These are phyloP conservation scores for Drosophila melanosoma DNA, from an alignment of 2,888 invertebrate species.

Conservation along the genomic window DNA sequence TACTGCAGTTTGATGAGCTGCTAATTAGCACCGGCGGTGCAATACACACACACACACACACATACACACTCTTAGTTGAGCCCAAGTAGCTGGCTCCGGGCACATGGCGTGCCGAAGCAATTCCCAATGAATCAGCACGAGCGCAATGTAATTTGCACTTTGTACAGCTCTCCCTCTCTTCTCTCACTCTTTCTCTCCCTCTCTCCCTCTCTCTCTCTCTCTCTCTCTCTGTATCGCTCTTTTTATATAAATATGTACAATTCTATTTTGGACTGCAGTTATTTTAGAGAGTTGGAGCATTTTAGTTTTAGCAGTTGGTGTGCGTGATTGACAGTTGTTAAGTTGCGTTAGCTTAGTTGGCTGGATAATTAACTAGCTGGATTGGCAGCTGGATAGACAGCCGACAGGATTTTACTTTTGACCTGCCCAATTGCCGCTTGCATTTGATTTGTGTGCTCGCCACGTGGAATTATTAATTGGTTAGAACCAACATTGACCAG, in stretches of 20 bases:
- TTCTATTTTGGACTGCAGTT: conserved; percentile 23
- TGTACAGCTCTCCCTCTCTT: conserved; percentile 37
- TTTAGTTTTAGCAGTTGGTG: conserved; percentile 38
- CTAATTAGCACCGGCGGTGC: conserved; percentile 67
- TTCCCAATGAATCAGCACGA: conserved; percentile 77
- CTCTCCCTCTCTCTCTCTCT: not conserved
- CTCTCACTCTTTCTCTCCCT: not conserved
- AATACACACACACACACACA: conserved; percentile 2
- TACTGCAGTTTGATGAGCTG: conserved; percentile 75
- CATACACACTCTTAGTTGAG: not conserved
- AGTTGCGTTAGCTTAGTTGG: conserved; percentile 22
- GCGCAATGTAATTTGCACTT: conserved; percentile 77
- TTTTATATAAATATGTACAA: not conserved
- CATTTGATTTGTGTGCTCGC: not conserved
- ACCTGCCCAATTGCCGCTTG: not conserved
- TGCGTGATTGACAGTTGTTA: conserved; percentile 48
- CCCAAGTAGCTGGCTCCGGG: conserved; percentile 30
- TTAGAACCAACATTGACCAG: not conserved
- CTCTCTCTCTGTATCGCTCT: not conserved
- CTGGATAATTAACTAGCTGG: conserved; percentile 40
- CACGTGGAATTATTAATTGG: not conserved
- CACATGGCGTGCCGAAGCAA: conserved; percentile 59
- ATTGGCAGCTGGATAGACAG: conserved; percentile 54
- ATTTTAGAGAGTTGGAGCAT: conserved; percentile 28
- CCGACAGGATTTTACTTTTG: conserved; percentile 40